Percentiles rank a stretch among this genome's conserved stretches.
These are phyloP conservation scores for Drosophila helvetica DNA, from an alignment of 2,888 invertebrate genomes.

Conservation along the genomic window DNA sequence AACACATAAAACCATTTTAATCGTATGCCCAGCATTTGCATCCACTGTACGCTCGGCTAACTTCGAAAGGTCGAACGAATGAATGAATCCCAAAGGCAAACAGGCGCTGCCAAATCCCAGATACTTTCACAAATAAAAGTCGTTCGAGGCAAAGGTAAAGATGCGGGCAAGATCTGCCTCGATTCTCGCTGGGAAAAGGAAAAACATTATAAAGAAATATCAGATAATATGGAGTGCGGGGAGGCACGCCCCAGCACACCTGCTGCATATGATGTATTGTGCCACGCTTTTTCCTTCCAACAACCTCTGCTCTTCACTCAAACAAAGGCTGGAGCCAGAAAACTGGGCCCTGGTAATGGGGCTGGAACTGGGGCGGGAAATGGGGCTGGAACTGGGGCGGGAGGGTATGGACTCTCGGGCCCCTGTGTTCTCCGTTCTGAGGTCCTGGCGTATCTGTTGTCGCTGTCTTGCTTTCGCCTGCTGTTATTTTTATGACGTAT, in stretches of 20 bases:
- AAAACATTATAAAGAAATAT: slow-evolving; percentile 33
- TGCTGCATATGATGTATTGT: slow-evolving; percentile 57
- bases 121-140: slow-evolving; percentile 68
- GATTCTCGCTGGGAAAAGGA: slow-evolving; percentile 9
- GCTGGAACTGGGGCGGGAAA: too few species aligned
- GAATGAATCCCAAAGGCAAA: slow-evolving; percentile 67
- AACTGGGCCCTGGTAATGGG: slow-evolving; percentile 20
- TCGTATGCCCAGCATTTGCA: slow-evolving; percentile 6
- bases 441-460: slow-evolving; percentile 10
- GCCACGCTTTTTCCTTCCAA: neutral
- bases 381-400: too few species aligned
- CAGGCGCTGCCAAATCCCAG: slow-evolving; percentile 64
- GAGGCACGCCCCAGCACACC: slow-evolving; percentile 45
- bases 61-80: slow-evolving; percentile 50
- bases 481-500: slow-evolving; percentile 54
- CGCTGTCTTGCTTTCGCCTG: slow-evolving; percentile 18
- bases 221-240: slow-evolving; percentile 32
- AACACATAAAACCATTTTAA: slow-evolving; percentile 1
- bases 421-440: neutral
- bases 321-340: slow-evolving; percentile 36
- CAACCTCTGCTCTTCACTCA: slow-evolving; percentile 12
- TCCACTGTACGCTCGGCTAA: slow-evolving; percentile 39
- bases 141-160: slow-evolving; percentile 34
- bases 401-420: neutral
- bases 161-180: slow-evolving; percentile 13